Percentiles rank a stretch among this genome's conserved stretches.
Conservation (phyloP, 2,888 invertebrate species). For the Limnephilus rhombicus region DNA sequence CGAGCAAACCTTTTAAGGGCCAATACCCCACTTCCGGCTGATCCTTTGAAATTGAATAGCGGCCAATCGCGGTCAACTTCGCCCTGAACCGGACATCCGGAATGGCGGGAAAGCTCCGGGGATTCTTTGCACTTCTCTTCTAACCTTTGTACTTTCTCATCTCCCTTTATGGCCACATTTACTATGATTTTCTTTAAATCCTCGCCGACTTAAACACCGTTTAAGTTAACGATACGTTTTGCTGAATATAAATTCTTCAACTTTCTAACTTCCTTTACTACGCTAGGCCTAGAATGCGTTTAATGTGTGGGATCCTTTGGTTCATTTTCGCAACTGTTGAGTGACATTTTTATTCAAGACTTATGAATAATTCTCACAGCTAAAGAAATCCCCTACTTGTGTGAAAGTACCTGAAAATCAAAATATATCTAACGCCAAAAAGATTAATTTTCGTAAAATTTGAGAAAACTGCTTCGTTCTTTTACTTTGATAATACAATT, state of each 20-base stretch:
- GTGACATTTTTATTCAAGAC: neutral
- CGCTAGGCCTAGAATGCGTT: neutral
- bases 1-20: slow-evolving; percentile 49
- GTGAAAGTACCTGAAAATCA: too few relatives aligned
- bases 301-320: neutral
- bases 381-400: neutral
- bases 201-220: slow-evolving; percentile 39
- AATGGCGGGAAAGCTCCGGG: slow-evolving; percentile 57
- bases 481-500: too few relatives aligned
- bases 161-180: slow-evolving; percentile 57
- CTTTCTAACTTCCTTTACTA: neutral
- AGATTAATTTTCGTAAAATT: too few relatives aligned
- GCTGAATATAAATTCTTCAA: slow-evolving; percentile 43
- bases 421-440: too few relatives aligned
- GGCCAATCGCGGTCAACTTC: slow-evolving; percentile 60
- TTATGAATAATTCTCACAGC: neutral
- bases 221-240: slow-evolving; percentile 44
- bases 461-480: too few relatives aligned
- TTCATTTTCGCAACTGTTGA: neutral
- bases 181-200: slow-evolving; percentile 53
- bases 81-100: slow-evolving; percentile 61
- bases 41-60: slow-evolving; percentile 63
- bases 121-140: slow-evolving; percentile 44
- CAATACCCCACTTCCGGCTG: slow-evolving; percentile 53
- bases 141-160: slow-evolving; percentile 52